Evolutionary conservation across 2,797 vertebrate genomes (phyloP).

Genomic region (Rhabdomys pumilio): DNA sequence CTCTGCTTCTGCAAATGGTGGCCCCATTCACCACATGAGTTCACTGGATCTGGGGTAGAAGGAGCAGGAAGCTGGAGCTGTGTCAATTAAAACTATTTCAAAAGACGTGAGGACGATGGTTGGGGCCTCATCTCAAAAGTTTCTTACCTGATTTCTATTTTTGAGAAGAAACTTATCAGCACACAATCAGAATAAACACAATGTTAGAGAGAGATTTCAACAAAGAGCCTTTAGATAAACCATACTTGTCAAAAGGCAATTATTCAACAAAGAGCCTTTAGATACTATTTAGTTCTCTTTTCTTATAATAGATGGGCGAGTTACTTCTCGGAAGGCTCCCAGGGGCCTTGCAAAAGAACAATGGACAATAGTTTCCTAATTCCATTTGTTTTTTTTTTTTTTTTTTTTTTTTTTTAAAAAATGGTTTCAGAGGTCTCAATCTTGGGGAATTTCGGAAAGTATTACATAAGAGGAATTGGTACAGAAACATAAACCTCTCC

Average conservation of each 20-base stretch:
- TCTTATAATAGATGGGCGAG: slow-evolving; percentile 50
- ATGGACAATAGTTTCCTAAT: slow-evolving; percentile 38
- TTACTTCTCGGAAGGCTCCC: slow-evolving; percentile 48
- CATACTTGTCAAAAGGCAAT: slow-evolving; percentile 38
- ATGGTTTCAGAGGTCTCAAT: slow-evolving; percentile 23
- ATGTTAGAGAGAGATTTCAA: slow-evolving; percentile 47
- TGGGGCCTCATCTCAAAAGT: background rate
- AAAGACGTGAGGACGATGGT: background rate
- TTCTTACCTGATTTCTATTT: slow-evolving; percentile 35
- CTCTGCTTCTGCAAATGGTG: background rate
- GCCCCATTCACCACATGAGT: background rate
- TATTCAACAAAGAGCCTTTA: slow-evolving; percentile 65
- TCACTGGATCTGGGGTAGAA: background rate
- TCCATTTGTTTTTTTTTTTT: too few relatives aligned
- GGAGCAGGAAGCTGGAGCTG: background rate
- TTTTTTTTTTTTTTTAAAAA: too few relatives aligned
- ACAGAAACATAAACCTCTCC: slow-evolving; percentile 47
- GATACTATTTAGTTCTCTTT: slow-evolving; percentile 55
- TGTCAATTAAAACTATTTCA: slow-evolving; percentile 10
- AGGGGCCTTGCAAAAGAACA: slow-evolving; percentile 58
- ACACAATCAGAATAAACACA: background rate
- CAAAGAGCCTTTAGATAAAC: slow-evolving; percentile 64
- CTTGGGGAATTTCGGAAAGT: background rate
- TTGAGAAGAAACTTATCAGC: slow-evolving; percentile 23
- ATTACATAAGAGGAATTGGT: background rate